A percentile compares a stretch with the other conserved stretches of the same genome.
Conservation (phyloP, 2,797 vertebrate genomes). For the Danio tinwini region DNA sequence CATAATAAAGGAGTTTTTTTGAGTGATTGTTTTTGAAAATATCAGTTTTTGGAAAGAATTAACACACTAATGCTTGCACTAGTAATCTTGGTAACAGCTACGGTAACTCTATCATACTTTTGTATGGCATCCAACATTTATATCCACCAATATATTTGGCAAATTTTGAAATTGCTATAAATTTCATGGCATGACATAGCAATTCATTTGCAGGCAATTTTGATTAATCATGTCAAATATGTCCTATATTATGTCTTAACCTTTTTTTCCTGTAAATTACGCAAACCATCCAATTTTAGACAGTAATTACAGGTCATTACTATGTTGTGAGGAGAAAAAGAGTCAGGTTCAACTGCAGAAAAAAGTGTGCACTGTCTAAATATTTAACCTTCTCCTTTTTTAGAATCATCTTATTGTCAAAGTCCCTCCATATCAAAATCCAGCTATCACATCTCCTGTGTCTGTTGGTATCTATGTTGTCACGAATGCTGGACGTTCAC, state of each 20-base stretch:
- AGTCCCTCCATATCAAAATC: slow-evolving; percentile 95
- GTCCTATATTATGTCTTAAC: not conserved
- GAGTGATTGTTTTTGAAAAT: not conserved
- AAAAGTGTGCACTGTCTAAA: not conserved
- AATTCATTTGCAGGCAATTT: not conserved
- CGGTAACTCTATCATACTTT: not conserved
- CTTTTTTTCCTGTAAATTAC: too few species aligned
- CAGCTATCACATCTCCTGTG: slow-evolving; percentile 85
- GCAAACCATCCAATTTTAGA: too few species aligned
- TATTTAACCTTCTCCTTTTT: slow-evolving; percentile 3
- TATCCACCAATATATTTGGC: not conserved
- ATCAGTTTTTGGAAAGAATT: slow-evolving; percentile 7
- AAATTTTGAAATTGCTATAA: not conserved
- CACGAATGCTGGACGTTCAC: slow-evolving; percentile 95
- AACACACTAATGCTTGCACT: not conserved
- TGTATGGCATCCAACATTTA: not conserved
- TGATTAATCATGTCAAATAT: not conserved
- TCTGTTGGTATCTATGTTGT: slow-evolving; percentile 94
- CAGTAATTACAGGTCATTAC: not conserved
- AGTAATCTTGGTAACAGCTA: not conserved
- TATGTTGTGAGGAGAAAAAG: not conserved
- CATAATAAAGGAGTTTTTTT: not conserved
- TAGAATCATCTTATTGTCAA: slow-evolving; percentile 99
- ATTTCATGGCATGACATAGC: too few species aligned
- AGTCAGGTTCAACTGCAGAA: not conserved